Evolutionary conservation across 2,113 vertebrate species (phyloP).

Genomic region (Paradoxurus hermaphroditus): DNA sequence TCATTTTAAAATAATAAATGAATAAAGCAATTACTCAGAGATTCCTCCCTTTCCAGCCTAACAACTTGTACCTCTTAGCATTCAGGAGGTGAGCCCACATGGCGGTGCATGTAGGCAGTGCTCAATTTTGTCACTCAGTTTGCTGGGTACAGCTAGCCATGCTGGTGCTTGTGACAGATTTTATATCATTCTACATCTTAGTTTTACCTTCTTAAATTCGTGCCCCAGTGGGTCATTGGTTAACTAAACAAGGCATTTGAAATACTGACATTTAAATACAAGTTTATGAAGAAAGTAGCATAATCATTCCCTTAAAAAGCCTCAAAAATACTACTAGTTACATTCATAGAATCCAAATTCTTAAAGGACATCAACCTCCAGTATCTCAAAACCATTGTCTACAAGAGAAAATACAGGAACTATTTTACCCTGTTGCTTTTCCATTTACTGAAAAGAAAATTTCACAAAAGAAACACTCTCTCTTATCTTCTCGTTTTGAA

Average conservation of each 20-base stretch:
- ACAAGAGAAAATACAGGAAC: neutral
- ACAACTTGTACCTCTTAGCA: neutral
- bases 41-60: neutral
- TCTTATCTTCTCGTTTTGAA: neutral
- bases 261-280: neutral
- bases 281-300: neutral
- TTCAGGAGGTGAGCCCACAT: neutral
- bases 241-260: neutral
- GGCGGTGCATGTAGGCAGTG: neutral
- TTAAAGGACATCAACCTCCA: neutral
- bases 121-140: neutral
- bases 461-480: neutral
- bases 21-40: neutral
- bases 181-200: neutral
- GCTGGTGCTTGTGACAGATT: neutral
- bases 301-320: neutral
- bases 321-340: neutral
- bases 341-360: neutral
- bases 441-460: neutral
- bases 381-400: neutral
- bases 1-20: neutral
- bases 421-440: neutral
- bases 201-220: neutral
- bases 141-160: neutral
- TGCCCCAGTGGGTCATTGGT: neutral